Base-by-base conservation (phyloP, 2,888 invertebrate species). In the Cosmia trapezina region DNA sequence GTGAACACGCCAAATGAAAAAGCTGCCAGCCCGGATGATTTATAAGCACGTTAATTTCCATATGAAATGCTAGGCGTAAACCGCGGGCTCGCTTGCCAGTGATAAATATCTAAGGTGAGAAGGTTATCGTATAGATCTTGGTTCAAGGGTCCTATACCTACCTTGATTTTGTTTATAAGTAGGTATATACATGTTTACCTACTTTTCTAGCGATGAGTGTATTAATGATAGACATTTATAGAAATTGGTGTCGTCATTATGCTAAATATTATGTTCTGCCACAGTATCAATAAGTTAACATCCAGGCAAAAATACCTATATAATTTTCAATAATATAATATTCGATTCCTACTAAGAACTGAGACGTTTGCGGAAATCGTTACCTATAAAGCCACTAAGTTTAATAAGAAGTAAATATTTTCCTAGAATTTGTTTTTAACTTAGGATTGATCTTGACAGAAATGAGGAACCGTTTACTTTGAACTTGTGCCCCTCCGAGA, bases 31-130 rank as follows among this genome's bases (percentile, higher is more conserved):
- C 61, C 62, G 81, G 69, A 78, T 93, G 93, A 93, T 93, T 92
- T 93, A 93, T 90, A 86, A 64, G 72, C 76, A 41, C 85, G 86
- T 90, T 92, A 91, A 93, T 92, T 92, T 93, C 86, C 91, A 92
- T 89, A 89, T 87, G 89, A 89, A 90, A 73, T 49, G 70, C 37
- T 70, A 68, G 61, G 70, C 73, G 68, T 69, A 43, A 33, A 64
- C 70, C 70, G 51, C 83, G 83, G 61, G 8, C 0, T 53, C 67
- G 72, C 66, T 51, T 47, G 71, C 53, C 45, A 4, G 63, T 56
- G 72, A 78, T 79, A 64, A 64, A 71, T 72, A 64, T 64, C 72
- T 67, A 12, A 67, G n/a, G 61, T 59, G 60, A 22, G 60, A 37
- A 62, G 69, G 62, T 78, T 69, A 75, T 78, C 81, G 41, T 6